These are phyloP conservation scores for Sarotherodon lohbergeri DNA, from an alignment of 2,113 vertebrate genomes.

Conservation along the genomic window DNA sequence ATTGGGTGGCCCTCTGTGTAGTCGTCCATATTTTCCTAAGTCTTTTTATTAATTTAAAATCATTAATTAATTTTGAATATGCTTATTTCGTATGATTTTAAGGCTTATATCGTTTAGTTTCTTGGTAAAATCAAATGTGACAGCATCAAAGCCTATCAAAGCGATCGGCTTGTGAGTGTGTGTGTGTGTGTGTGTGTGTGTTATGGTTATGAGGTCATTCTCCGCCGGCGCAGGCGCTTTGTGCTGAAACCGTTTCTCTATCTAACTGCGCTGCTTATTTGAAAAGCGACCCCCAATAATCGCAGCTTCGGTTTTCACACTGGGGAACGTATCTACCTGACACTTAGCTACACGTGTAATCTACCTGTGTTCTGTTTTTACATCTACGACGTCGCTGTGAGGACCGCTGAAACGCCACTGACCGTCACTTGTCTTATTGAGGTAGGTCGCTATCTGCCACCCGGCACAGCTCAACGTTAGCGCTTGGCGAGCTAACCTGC, in stretches of 20 bases:
- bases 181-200: background rate
- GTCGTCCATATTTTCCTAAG: background rate
- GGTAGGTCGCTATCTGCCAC: constrained; percentile 43
- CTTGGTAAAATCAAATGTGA: background rate
- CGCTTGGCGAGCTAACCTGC: background rate
- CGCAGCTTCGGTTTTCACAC: background rate
- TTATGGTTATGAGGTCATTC: constrained; percentile 45
- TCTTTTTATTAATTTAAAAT: background rate
- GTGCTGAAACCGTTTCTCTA: constrained; percentile 30
- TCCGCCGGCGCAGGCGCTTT: constrained; percentile 54
- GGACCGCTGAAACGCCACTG: background rate
- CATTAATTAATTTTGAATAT: background rate
- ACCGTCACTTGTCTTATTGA: constrained; percentile 10
- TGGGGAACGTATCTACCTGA: background rate
- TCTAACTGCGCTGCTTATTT: constrained; percentile 39
- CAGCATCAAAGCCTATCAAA: background rate
- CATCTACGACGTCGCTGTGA: background rate
- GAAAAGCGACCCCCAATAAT: background rate
- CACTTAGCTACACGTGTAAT: background rate
- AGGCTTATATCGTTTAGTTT: background rate
- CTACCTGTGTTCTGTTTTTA: background rate
- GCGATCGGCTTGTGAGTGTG: background rate
- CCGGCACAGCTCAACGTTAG: background rate
- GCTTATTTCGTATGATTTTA: background rate
- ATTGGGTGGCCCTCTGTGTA: background rate